A percentile compares a stretch with the other conserved stretches of the same genome.
Conservation (phyloP, 2,797 vertebrate genomes). For the Rhinatrema bivittatum region DNA sequence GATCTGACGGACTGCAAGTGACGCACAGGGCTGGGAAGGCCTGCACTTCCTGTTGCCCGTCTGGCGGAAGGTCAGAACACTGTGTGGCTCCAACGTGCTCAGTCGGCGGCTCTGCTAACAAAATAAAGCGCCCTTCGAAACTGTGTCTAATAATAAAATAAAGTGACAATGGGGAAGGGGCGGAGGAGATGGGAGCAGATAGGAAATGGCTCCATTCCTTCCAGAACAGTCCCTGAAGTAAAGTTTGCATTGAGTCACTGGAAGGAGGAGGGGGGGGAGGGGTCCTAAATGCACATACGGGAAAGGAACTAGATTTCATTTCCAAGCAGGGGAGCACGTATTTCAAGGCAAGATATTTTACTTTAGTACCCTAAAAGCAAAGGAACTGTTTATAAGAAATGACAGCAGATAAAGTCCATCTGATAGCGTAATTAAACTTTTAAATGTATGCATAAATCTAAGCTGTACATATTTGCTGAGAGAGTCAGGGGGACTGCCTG, state of each 20-base stretch:
- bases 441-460: no score
- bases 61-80: conserved; percentile 74
- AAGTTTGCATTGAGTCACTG: not conserved
- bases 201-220: not conserved
- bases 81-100: conserved; percentile 73
- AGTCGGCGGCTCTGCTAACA: conserved; percentile 65
- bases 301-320: no score
- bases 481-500: no score
- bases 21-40: conserved; percentile 78
- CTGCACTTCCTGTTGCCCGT: conserved; percentile 68
- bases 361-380: no score
- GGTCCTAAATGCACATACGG: no score
- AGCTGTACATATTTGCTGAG: no score
- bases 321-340: no score
- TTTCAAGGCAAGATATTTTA: no score
- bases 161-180: conserved; percentile 8
- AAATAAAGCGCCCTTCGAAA: conserved; percentile 76
- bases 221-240: not conserved
- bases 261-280: not conserved
- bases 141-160: conserved; percentile 58
- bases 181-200: not conserved
- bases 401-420: no score
- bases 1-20: conserved; percentile 40
- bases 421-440: no score
- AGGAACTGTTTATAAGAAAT: no score